Evolutionary conservation across 2,797 vertebrate genomes (phyloP).

Genomic region (Bradypus variegatus): DNA sequence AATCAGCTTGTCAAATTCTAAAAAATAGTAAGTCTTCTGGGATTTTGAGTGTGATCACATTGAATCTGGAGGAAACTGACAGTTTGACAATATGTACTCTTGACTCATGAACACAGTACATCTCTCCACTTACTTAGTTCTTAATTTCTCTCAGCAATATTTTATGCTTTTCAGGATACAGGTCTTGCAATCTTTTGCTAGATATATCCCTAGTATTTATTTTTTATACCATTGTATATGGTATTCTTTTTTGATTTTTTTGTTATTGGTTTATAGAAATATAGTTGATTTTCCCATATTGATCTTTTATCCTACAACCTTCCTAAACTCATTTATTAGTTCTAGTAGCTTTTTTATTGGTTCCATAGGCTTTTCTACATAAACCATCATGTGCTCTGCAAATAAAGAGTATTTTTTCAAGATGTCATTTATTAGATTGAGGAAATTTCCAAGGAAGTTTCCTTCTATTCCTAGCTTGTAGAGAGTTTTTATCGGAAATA

Average conservation of each 20-base stretch:
- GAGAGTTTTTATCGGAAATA: background rate
- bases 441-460: background rate
- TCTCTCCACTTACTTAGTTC: background rate
- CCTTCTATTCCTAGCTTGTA: background rate
- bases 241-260: background rate
- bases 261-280: background rate
- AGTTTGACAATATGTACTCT: background rate
- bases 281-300: background rate
- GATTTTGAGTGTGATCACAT: background rate
- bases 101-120: background rate
- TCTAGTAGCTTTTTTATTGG: background rate
- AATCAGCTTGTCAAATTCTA: background rate
- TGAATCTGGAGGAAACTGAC: background rate
- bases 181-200: background rate
- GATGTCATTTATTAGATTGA: background rate
- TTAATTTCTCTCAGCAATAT: background rate
- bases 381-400: background rate
- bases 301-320: background rate
- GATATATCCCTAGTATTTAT: background rate
- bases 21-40: background rate
- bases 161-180: background rate
- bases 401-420: background rate
- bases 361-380: background rate
- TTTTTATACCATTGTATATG: background rate
- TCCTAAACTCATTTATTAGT: background rate